Evolutionary conservation across 2,797 vertebrate genomes (phyloP), one percentile per base, ranked within the genome.

Genomic region (Pteropus rufus): DNA sequence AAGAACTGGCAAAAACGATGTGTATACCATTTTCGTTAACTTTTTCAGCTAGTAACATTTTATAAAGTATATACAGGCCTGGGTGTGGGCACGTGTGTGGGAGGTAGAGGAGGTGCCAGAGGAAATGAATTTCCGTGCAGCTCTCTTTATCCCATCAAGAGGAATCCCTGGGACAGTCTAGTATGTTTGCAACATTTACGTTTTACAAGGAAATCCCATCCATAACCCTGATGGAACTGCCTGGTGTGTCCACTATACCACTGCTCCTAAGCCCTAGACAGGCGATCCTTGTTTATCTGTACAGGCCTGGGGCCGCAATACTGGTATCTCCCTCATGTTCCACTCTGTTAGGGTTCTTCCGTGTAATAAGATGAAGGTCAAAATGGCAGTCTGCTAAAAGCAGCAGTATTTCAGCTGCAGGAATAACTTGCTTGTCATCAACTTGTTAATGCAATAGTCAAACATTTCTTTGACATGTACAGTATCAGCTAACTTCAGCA

Each of bases 381-480:
- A 97, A 96, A 97, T 95, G 96, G 96, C 60, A 97, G 89, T 52
- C 79, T 94, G 94, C 94, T 96, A 95, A 96, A 96, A 97, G 94
- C 93, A 96, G 95, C 92, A 95, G 92, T 93, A 96, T 97, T 98
- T 97, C 86, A 95, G 73, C 31, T 64, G 89, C 86, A 93, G 89
- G 89, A 96, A 97, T 91, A 97, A 97, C 94, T 94, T 93, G 89
- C 97, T 97, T 98, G 97, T 97, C 96, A 97, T 96, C 93, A 87
- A 94, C 95, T 97, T 97, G 95, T 95, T 98, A 97, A 97, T 97
- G 97, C 86, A 95, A 92, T 70, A 97, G 96, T 98, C 97, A 97
- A 96, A 96, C 94, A 95, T 93, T 94, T 95, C 97, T 94, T 67
- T 97, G 96, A 93, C 95, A 97, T 97, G 95, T 77, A 95, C 92